Evolutionary conservation across 2,113 vertebrate genomes (phyloP).

Genomic region (Pollachius pollachius): DNA sequence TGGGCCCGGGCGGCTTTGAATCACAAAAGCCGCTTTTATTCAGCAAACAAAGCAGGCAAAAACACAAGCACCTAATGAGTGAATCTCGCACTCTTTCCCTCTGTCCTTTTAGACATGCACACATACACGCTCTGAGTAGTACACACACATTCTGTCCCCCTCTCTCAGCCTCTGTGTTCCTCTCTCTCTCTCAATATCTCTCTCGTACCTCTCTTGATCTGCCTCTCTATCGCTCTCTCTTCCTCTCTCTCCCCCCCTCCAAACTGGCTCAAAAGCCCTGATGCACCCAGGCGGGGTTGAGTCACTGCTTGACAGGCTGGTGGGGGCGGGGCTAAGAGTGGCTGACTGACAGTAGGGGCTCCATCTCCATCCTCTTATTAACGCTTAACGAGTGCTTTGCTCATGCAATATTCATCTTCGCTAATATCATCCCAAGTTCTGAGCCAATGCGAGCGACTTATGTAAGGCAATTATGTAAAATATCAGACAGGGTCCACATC

Average conservation of each 20-base stretch:
- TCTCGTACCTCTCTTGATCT: too few species aligned
- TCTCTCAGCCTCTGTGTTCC: too few species aligned
- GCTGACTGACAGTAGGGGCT: constrained; percentile 74
- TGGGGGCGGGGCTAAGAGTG: constrained; percentile 73
- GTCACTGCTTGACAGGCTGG: constrained; percentile 68
- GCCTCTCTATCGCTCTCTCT: constrained; percentile 19
- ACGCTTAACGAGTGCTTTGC: constrained; percentile 78
- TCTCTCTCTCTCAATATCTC: too few species aligned
- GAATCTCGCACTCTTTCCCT: constrained; percentile 54
- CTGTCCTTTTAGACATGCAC: not conserved
- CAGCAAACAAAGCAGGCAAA: constrained; percentile 65
- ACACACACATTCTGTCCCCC: too few species aligned
- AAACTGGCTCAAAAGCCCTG: constrained; percentile 64
- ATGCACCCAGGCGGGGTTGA: constrained; percentile 64
- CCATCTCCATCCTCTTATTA: constrained; percentile 80
- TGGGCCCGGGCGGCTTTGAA: constrained; percentile 68
- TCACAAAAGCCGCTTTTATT: constrained; percentile 71
- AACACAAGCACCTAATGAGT: constrained; percentile 73
- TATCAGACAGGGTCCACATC: constrained; percentile 71
- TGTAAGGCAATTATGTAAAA: constrained; percentile 83
- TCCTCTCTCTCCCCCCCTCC: constrained; percentile 33
- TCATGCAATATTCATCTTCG: constrained; percentile 78
- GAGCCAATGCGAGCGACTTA: constrained; percentile 74
- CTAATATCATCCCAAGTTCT: constrained; percentile 74
- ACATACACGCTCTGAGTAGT: constrained; percentile 33